A percentile compares a stretch with the other conserved stretches of the same genome.
phyloP scores from a whole-genome alignment of 2,113 vertebrate genomes.

The Apaloderma vittatum region DNA sequence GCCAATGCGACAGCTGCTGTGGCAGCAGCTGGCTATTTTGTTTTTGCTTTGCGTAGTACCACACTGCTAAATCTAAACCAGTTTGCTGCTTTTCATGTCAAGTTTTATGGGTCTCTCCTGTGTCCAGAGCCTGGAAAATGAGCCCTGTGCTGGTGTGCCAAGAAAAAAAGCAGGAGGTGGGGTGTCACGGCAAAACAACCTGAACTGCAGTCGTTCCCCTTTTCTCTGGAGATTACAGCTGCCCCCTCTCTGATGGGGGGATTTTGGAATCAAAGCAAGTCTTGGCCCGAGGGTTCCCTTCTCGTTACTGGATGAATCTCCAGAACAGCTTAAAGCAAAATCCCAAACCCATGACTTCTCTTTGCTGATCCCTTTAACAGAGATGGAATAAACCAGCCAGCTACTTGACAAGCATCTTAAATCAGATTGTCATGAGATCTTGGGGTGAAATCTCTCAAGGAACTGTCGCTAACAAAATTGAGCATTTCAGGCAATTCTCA shows the following conservation, averaged over 20 bases:
- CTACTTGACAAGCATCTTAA: background rate
- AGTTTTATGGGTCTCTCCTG: background rate
- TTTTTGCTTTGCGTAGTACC: background rate
- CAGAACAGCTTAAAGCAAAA: background rate
- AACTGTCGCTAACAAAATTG: background rate
- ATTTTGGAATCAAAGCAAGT: background rate
- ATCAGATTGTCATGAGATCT: background rate
- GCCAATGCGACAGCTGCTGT: background rate
- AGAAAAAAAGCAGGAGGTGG: background rate
- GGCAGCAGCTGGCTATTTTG: background rate
- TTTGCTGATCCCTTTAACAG: background rate
- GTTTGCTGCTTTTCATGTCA: background rate
- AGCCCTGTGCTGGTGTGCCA: background rate
- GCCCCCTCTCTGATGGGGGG: background rate
- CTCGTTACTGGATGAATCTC: background rate
- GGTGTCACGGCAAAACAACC: background rate
- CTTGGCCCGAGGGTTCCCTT: background rate
- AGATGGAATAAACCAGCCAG: background rate
- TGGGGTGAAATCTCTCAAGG: background rate
- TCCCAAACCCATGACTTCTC: background rate
- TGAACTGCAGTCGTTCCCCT: background rate
- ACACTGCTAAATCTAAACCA: background rate
- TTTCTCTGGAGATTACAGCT: background rate
- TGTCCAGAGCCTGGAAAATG: background rate
- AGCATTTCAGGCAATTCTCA: background rate